A percentile compares a stretch with the other conserved stretches of the same genome.
phyloP scores from a whole-genome alignment of 2,797 vertebrate genomes.

The Argentina silus region DNA sequence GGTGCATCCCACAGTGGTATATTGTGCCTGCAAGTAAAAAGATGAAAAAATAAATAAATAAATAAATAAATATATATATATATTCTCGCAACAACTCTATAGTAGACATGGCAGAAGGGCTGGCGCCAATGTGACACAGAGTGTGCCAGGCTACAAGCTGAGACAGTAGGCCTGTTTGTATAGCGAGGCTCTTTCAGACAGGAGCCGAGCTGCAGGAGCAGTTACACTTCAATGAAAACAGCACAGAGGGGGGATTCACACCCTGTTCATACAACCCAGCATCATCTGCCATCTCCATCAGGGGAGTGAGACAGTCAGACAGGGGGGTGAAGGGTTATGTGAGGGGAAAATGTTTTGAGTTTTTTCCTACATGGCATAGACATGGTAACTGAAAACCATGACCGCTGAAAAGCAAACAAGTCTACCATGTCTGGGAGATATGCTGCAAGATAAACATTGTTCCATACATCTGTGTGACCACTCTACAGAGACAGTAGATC shows the following conservation, averaged over 20 bases:
- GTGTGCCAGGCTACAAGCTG: slow-evolving; percentile 53
- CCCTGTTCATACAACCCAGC: slow-evolving; percentile 26
- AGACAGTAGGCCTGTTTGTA: slow-evolving; percentile 63
- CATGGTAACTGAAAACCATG: not conserved
- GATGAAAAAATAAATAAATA: too few relatives aligned
- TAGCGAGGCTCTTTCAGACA: slow-evolving; percentile 31
- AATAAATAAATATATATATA: too few relatives aligned
- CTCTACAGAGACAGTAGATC: not conserved
- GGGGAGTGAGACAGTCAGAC: not conserved
- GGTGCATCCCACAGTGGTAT: too few relatives aligned
- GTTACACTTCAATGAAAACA: slow-evolving; percentile 56
- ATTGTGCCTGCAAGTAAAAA: too few relatives aligned
- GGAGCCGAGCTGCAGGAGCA: slow-evolving; percentile 34
- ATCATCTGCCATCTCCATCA: slow-evolving; percentile 15
- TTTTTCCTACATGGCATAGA: not conserved
- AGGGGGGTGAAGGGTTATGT: not conserved
- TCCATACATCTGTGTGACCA: not conserved
- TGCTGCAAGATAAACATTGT: not conserved
- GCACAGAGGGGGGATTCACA: slow-evolving; percentile 27
- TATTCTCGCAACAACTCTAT: slow-evolving; percentile 38
- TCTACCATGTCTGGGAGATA: not conserved
- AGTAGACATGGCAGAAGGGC: slow-evolving; percentile 42
- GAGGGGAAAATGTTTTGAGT: not conserved
- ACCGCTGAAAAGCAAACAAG: not conserved
- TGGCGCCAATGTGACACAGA: slow-evolving; percentile 46